phyloP scores from a whole-genome alignment of 2,888 invertebrate genomes.

The Pycnomerus fuliginosus region DNA sequence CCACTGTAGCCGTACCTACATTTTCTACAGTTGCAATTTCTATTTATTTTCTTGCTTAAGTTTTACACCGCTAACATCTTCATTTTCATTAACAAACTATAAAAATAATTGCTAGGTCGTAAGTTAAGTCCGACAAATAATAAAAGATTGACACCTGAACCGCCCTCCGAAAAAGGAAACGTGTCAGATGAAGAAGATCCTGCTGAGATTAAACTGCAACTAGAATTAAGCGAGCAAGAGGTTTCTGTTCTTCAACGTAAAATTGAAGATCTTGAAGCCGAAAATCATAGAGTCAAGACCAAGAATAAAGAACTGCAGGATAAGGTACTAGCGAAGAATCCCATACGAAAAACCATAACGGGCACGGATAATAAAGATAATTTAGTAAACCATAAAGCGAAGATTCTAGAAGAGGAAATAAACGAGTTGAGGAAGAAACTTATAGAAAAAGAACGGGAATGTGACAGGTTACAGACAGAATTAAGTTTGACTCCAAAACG shows the following conservation, averaged over 20 bases:
- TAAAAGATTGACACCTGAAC: conserved; percentile 62
- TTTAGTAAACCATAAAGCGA: conserved; percentile 64
- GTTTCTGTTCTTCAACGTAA: conserved; percentile 78
- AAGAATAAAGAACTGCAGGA: conserved; percentile 77
- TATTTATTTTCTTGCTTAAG: conserved; percentile 31
- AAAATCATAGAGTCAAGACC: conserved; percentile 70
- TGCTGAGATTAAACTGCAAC: conserved; percentile 77
- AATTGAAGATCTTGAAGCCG: conserved; percentile 80
- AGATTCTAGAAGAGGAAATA: conserved; percentile 72
- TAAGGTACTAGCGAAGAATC: conserved; percentile 59
- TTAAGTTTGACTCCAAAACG: conserved; percentile 63
- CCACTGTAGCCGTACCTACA: no score
- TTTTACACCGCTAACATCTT: conserved; percentile 14
- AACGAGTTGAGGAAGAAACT: conserved; percentile 72
- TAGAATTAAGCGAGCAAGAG: conserved; percentile 90
- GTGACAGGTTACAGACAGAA: conserved; percentile 74
- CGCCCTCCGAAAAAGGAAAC: conserved; percentile 68
- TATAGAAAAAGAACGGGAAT: conserved; percentile 79
- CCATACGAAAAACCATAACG: conserved; percentile 36
- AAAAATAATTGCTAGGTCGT: conserved; percentile 56
- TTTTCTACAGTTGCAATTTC: conserved; percentile 58
- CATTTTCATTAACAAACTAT: conserved; percentile 1
- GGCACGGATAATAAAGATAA: conserved; percentile 52
- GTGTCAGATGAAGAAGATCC: conserved; percentile 78
- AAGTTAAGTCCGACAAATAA: conserved; percentile 68